Base-by-base conservation (phyloP, 2,888 invertebrate species). In the Rhagophthalmus giganteus region DNA sequence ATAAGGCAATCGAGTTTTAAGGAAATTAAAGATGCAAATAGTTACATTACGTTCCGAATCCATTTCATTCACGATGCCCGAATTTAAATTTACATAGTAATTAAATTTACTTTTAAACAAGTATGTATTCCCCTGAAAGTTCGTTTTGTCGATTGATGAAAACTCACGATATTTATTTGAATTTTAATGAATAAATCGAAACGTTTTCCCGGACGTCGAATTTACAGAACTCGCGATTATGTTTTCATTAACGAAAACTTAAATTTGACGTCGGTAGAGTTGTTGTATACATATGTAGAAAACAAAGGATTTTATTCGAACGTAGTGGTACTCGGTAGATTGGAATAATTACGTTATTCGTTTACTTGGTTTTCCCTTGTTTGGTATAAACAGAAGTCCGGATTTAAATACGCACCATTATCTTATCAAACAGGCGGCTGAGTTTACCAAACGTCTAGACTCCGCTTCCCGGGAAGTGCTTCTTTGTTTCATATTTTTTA, bases 401-500 rank as follows among this genome's bases (percentile, higher is more conserved):
- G 47, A 27, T 28, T 41, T 37, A 31, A n/a, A n/a, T 32, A 32
- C 35, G 33, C 39, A 33, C 16, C 27, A 24, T 33, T 50, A 50
- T 50, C 50, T 50, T 50, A 50, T 50, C 50, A 38, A 37, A 33
- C 50, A 42, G 50, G 16, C 50, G 35, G 30, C 31, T 28, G 30
- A 25, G 50, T 50, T 50, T 44, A 32, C 38, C 10, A 28, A 38
- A 15, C 26, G 50, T 50, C 50, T 50, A 50, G 50, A 50, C 50
- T 33, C 16, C 30, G 32, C 34, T 49, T 49, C 37, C 49, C 41
- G 49, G 41, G 41, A 49, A 41, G 31, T 14, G 27, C 27, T 14
- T 14, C 33, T 35, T 41, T 49, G 35, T 37, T 35, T 45, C 24
- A 12, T 26, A 15, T 30, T 35, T 35, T 26, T 27, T 26, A 42